A percentile compares a stretch with the other conserved stretches of the same genome.
phyloP scores from a whole-genome alignment of 2,888 invertebrate genomes.

The Ommatoiulus sabulosus region DNA sequence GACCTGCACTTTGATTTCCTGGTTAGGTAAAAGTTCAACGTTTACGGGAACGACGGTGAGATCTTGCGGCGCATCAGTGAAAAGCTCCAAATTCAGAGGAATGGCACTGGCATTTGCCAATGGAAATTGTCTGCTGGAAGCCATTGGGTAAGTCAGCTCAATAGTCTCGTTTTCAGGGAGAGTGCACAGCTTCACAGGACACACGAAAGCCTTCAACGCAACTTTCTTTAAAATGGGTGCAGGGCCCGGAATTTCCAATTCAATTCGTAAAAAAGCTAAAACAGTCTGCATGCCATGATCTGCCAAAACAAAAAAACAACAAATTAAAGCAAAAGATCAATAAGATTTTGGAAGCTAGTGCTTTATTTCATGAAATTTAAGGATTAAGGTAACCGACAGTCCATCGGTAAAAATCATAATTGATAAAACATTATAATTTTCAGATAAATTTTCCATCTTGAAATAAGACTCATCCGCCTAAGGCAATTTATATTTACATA shows the following conservation, averaged over 20 bases:
- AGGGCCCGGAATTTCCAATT: constrained; percentile 45
- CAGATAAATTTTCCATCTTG: no score
- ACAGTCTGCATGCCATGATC: not conserved
- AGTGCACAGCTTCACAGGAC: not conserved
- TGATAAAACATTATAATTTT: not conserved
- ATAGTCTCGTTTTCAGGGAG: constrained; percentile 14
- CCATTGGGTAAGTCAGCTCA: not conserved
- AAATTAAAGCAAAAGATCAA: no score
- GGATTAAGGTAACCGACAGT: no score
- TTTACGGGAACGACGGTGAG: constrained; percentile 1
- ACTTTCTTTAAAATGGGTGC: constrained; percentile 48
- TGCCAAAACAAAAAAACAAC: not conserved
- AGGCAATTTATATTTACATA: no score
- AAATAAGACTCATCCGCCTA: no score
- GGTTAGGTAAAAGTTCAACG: not conserved
- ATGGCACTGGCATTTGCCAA: constrained; percentile 31
- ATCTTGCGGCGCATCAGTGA: not conserved
- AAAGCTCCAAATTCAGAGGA: constrained; percentile 11
- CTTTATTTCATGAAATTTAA: not conserved
- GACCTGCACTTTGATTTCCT: constrained; percentile 41
- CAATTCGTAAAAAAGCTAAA: constrained; percentile 31
- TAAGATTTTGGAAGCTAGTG: no score
- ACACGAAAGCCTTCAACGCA: not conserved
- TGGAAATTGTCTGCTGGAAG: constrained; percentile 20
- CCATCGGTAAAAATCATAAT: not conserved